Base-by-base conservation (phyloP, 37 sponge, comb jelly and placozoan genomes). In the Spongia lamella region DNA sequence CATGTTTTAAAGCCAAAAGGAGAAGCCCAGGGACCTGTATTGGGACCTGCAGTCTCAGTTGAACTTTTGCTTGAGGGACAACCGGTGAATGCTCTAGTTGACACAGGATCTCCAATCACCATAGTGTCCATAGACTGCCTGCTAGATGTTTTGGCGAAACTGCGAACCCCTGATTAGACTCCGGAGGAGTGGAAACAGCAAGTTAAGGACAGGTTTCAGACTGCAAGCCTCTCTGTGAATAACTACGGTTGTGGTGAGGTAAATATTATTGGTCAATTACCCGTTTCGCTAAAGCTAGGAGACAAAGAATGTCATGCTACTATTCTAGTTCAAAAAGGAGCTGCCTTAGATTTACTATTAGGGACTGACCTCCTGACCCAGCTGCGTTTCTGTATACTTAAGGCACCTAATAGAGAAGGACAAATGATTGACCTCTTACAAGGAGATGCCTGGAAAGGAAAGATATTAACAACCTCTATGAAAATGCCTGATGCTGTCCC, bases 61-160 rank as follows among this genome's bases (percentile, higher is more conserved):
- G 25, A 66, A 52, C 26, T 85, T 16, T 25, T 13, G 52, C 57
- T 85, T 26, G 63, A 85, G 5, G 86, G 79, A 2, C 54, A 65
- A 22, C 35, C 75, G 1, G 66, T 64, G 3, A 14, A 67, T 15
- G 80, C 86, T 19, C 43, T 79, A 24, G 31, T 85, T 53, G 86
- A 85, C 61, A 85, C 80, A 0, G 86, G 86, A 2, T 73, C 75
- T 14, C 86, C 86, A 61, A 79, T 58, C 17, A 79, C 78, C 35
- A 79, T 85, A 3, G 61, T 79, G 0, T 85, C 86, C 1, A 15
- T 78, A 6, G 36, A 53, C 3, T 66, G 72, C 51, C 51, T 73
- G 6, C 17, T 78, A 24, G 1, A 55, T 16, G 72, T 62, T 1
- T 30, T 85, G n/a, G 66, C 56, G 1, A 1, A 52, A 6, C 16